Evolutionary conservation across 2,113 vertebrate genomes (phyloP), one percentile per base, ranked within the genome.

Genomic region (Solea senegalensis): DNA sequence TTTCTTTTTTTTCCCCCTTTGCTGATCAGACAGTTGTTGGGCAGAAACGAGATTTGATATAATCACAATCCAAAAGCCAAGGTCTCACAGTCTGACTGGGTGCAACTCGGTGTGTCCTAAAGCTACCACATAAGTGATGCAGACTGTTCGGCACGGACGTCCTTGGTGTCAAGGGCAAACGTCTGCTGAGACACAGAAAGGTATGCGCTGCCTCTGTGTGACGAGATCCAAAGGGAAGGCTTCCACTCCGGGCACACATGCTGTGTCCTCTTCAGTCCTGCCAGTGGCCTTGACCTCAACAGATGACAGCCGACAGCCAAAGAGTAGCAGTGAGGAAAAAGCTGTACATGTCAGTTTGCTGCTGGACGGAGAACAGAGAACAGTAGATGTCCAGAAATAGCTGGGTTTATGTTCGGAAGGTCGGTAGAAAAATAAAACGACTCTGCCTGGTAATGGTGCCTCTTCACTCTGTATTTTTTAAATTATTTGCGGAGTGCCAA

Each of bases 241-340:
- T 84, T 10, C 57, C 48, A 72, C 74, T 76, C 63, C 44, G 5
- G 78, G 76, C 79, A 44, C 79, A 44, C 80, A 76, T 41, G 74
- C 80, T 74, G 78, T 34, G 81, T 72, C 74, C 80, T 81, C 77
- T 46, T 72, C 81, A 39, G 26, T 45, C 40, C 80, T 72, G 80
- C 74, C 81, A 74, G 55, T 51, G 59, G 84, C 73, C 76, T 21
- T 91, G 86, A 89, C 87, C 86, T 89, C 83, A 74, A 55, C 84
- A 88, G 80, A 89, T 59, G 76, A 85, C 65, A 71, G 58, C n/a
- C 41, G 14, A 39, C 9, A 52, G 63, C 52, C 74, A 81, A 52
- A 10, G 9, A 68, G 57, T 21, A 41, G 58, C 10, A 10, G 46
- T 9, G 5, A 51, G 64, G 61, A 53, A 74, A 65, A 40, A 55